phyloP scores from a whole-genome alignment of 2,888 invertebrate genomes.

The Orthosia gracilis region DNA sequence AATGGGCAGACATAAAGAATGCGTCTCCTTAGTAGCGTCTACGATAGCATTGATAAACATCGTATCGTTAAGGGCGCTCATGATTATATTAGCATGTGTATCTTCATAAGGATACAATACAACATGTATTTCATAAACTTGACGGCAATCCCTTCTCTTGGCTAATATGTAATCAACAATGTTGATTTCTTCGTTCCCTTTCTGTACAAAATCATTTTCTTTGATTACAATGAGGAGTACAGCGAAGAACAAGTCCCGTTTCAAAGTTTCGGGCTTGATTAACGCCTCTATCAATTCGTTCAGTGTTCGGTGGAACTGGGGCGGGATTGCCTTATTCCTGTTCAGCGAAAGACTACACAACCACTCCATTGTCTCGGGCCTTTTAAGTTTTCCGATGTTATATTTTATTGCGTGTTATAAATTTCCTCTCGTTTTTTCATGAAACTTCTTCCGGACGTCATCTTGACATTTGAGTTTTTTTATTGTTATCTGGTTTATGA shows the following conservation, averaged over 20 bases:
- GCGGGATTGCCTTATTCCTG: slow-evolving; percentile 68
- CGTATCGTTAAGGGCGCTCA: slow-evolving; percentile 65
- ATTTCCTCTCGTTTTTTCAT: slow-evolving; percentile 23
- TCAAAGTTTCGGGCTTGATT: slow-evolving; percentile 77
- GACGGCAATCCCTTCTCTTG: slow-evolving; percentile 50
- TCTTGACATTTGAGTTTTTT: slow-evolving; percentile 31
- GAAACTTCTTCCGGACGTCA: slow-evolving; percentile 29
- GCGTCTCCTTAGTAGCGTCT: slow-evolving; percentile 62
- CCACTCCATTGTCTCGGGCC: slow-evolving; percentile 65
- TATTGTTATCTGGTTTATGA: slow-evolving; percentile 9
- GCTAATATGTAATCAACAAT: slow-evolving; percentile 68
- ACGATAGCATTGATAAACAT: slow-evolving; percentile 72
- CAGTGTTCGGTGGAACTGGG: slow-evolving; percentile 71
- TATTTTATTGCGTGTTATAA: slow-evolving; percentile 49
- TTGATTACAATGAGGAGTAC: slow-evolving; percentile 75
- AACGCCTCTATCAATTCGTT: slow-evolving; percentile 73
- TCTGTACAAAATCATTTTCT: slow-evolving; percentile 74
- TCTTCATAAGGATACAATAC: slow-evolving; percentile 66
- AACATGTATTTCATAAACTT: slow-evolving; percentile 65
- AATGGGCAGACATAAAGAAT: slow-evolving; percentile 70
- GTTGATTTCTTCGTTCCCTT: slow-evolving; percentile 53
- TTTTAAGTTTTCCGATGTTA: slow-evolving; percentile 44
- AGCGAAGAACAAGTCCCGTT: slow-evolving; percentile 76
- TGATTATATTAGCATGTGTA: slow-evolving; percentile 69
- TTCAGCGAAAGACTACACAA: slow-evolving; percentile 60